Evolutionary conservation across 2,113 vertebrate genomes (phyloP), one percentile per base, ranked within the genome.

Genomic region (Ptyas mucosa): DNA sequence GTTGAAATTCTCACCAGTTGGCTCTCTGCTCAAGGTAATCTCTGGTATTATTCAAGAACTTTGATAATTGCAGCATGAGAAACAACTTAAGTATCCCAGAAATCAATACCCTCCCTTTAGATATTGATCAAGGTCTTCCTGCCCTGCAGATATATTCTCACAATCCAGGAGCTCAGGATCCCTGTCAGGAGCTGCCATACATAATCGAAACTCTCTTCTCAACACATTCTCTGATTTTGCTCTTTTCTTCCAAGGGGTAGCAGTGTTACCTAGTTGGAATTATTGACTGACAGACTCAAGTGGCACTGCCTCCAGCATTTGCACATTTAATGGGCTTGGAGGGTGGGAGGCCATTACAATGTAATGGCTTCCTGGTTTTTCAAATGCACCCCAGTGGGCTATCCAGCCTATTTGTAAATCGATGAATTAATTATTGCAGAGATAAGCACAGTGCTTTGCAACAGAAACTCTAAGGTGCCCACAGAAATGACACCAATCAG

Each of bases 31-130:
- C 51, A 92, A 34, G 91, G 90, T 96, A 95, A 96, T 95, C 95
- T 96, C 90, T 69, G 95, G 95, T 96, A 96, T 96, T 96, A 97
- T 55, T 91, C 87, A 93, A 91, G 24, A 94, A 64, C 97, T 97
- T 98, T 98, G 97, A 97, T 97, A 97, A 98, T 98, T 97, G 98
- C 95, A 95, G 89, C 81, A 89, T 92, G 94, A 95, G 87, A 96
- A 97, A 97, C 96, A 96, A 96, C 97, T 39, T 96, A 95, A 92
- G 91, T 97, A 97, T 95, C 94, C 95, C 96, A 96, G 96, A 97
- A 98, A 98, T 98, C 98, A 97, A 98, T 98, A 96, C 94, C 93
- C 54, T 94, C 92, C 94, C 94, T 91, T 96, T 95, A 93, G 81
- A 92, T 94, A 97, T 97, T 93, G 97, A 97, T 97, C 91, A 97